Conservation (phyloP, 2,797 vertebrate species). For the Argentina silus region DNA sequence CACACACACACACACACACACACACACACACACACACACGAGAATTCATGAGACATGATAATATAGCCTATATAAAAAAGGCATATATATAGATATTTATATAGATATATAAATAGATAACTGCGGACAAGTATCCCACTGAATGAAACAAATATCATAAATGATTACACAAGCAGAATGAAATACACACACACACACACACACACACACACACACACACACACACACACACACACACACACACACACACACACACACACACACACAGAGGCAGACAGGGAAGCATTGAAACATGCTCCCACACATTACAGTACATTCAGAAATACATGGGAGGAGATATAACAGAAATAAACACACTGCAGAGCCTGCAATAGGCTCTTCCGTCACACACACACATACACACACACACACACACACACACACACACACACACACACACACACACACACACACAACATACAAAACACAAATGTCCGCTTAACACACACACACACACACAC, state of each 20-base stretch:
- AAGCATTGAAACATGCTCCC: conserved; percentile 28
- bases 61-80: conserved; percentile 28
- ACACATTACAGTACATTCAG: conserved; percentile 24
- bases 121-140: conserved; percentile 32
- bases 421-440: conserved; percentile 24
- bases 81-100: no score
- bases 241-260: conserved; percentile 30
- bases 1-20: conserved; percentile 35
- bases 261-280: conserved; percentile 43
- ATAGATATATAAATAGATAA: conserved; percentile 29
- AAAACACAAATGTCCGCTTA: conserved; percentile 1
- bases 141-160: conserved; percentile 67
- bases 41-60: conserved; percentile 36
- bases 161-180: conserved; percentile 70
- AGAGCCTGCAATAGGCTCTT: conserved; percentile 61
- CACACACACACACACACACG: conserved; percentile 15
- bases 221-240: conserved; percentile 47
- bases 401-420: conserved; percentile 39
- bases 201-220: conserved; percentile 36
- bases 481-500: conserved; percentile 35
- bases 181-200: conserved; percentile 71
- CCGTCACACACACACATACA: conserved; percentile 34
- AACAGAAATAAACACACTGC: conserved; percentile 69
- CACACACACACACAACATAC: conserved; percentile 28
- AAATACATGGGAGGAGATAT: conserved; percentile 42